Conservation (phyloP, 1,140 invertebrate genomes). For the Sarcophaga peregrina region DNA sequence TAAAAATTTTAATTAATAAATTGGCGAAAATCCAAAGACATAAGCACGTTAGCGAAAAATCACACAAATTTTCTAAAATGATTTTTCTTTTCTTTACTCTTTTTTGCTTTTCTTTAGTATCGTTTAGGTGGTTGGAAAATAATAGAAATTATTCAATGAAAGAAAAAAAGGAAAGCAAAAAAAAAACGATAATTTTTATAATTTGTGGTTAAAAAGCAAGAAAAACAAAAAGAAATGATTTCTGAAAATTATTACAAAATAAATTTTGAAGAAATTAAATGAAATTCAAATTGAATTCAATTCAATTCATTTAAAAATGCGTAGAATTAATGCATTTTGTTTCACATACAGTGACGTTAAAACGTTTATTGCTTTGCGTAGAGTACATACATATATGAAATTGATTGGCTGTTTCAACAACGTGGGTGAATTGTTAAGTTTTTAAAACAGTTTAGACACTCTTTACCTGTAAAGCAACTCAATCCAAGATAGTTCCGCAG, state of each 20-base stretch:
- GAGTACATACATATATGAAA: not conserved
- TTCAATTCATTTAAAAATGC: not conserved
- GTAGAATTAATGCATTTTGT: not conserved
- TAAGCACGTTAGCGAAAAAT: not conserved
- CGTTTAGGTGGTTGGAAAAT: not conserved
- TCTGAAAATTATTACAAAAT: not conserved
- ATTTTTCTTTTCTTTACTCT: not conserved
- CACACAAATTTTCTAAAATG: not conserved
- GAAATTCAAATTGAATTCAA: not conserved
- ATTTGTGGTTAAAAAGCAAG: not conserved
- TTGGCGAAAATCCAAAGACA: conserved; percentile 28
- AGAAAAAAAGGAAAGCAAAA: conserved; percentile 5
- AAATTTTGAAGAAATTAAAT: not conserved
- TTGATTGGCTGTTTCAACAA: not conserved
- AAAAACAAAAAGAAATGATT: not conserved
- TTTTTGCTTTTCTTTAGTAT: not conserved
- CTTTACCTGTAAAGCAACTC: no score
- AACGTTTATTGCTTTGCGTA: not conserved
- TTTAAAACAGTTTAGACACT: not conserved
- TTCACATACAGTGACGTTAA: not conserved
- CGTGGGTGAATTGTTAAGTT: not conserved
- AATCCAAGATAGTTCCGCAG: no score
- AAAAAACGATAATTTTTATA: not conserved
- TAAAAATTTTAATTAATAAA: conserved; percentile 39
- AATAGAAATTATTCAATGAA: conserved; percentile 4